Percentiles rank a stretch among this genome's conserved stretches.
phyloP scores from a whole-genome alignment of 2,888 invertebrate species.

The Chelonus formosanus region DNA sequence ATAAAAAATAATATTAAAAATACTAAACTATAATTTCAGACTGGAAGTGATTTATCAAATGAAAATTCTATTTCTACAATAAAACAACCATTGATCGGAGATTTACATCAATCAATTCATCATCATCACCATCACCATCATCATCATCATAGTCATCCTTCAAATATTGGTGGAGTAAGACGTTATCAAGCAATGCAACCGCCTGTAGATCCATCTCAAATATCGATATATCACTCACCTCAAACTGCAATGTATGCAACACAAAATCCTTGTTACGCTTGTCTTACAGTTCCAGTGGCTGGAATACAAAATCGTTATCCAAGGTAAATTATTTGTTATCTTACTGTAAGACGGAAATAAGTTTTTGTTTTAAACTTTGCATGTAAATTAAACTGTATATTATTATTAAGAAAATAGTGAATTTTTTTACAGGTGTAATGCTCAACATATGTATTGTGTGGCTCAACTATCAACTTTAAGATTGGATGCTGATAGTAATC shows the following conservation, averaged over 20 bases:
- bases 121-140: constrained; percentile 41
- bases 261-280: constrained; percentile 59
- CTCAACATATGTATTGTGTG: constrained; percentile 62
- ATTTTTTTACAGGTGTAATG: constrained; percentile 51
- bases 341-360: not conserved
- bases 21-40: constrained; percentile 6
- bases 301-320: constrained; percentile 59
- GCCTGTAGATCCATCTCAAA: constrained; percentile 55
- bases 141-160: constrained; percentile 51
- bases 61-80: constrained; percentile 40
- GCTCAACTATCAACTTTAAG: constrained; percentile 67
- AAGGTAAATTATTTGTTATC: constrained; percentile 47
- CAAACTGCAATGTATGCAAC: constrained; percentile 56
- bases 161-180: constrained; percentile 52
- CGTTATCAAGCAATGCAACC: constrained; percentile 55
- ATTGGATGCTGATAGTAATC: constrained; percentile 66
- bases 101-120: constrained; percentile 22
- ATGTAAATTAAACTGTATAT: not conserved
- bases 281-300: constrained; percentile 58
- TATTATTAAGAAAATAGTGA: constrained; percentile 21
- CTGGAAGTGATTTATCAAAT: constrained; percentile 46
- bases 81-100: constrained; percentile 41
- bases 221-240: constrained; percentile 60
- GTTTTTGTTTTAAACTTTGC: not conserved
- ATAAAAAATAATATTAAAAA: constrained; percentile 12